Evolutionary conservation across 2,888 invertebrate genomes (phyloP), one percentile per base, ranked within the genome.

Genomic region (Carterocephalus palaemon): DNA sequence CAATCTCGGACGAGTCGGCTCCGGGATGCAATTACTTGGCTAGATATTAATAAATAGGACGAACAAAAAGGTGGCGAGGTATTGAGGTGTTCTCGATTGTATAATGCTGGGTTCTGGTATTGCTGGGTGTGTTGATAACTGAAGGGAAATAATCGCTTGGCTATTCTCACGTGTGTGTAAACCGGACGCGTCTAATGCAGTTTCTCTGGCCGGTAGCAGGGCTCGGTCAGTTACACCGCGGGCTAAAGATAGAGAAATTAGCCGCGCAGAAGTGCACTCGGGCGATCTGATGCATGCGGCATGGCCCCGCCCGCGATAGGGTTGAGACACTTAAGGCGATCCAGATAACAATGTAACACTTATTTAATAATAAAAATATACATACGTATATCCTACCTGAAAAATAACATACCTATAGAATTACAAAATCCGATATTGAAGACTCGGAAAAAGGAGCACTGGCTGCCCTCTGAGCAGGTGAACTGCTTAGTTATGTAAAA

Each of bases 211-310:
- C 70, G 65, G 74, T 71, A 74, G 75, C 70, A 64, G 62, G 58
- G 58, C 57, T 52, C 80, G 85, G 84, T 85, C 86, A 84, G 75
- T 85, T 80, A 86, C 39, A 40, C 79, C 76, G 74, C 59, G 66
- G 67, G 75, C 85, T 85, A 85, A 83, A 85, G 83, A 85, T 86
- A 86, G 85, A 85, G 82, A 83, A 86, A 84, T 85, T 84, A 85
- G 78, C 72, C 64, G 72, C 63, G 64, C 69, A 69, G 72, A 72
- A 70, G 73, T 73, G 82, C 79, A 76, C 81, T 75, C 71, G 50
- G 24, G 17, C 37, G 33, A 39, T 43, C 49, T 50, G 49, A 41
- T 46, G 6, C 43, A 36, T 46, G 19, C 40, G n/a, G n/a, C n/a
- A n/a, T n/a, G n/a, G n/a, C n/a, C 22, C 12, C 33, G 20, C 28